Evolutionary conservation across 1,140 invertebrate genomes (phyloP), one percentile per base, ranked within the genome.

Genomic region (Drosophila eugracilis): DNA sequence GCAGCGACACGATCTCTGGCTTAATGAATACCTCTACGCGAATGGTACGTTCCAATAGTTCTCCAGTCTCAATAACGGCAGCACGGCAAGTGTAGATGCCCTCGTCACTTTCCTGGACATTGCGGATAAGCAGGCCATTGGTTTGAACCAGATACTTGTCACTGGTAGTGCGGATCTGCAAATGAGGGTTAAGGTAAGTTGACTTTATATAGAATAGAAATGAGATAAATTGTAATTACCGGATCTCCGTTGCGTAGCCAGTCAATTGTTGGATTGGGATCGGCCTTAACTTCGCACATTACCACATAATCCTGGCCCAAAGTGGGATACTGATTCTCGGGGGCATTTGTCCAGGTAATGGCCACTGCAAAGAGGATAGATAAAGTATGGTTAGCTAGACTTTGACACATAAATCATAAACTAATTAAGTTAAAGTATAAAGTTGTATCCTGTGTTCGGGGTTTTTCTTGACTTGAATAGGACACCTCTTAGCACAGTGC

Each of bases 41-140:
- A 60, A 98, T 98, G 59, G 94, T 92, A 65, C 94, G 93, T 62
- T 95, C 94, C 37, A 94, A 91, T 4, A 97, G 92, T 88, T 96
- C 95, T 28, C 97, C 97, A 14, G 96, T 97, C 10, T 93, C 93
- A 9, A 94, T 92, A 0, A 98, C 97, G 10, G 95, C 94, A 1
- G 97, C 97, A 19, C 96, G 93, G 85, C 97, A 97, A 2, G 94
- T 96, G 90, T 97, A 98, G 12, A 95, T 92, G 0, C 96, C 97
- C 89, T 98, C 96, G 89, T 98, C 97, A 14, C 94, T 93, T 89
- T 96, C 95, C 42, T 94, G 93, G 0, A 97, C 95, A 76, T 96
- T 95, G 67, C 94, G 95, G 54, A 98, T 96, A 17, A 95, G 91
- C 9, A 98, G 92, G 1, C 96, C 96, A 73, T 97, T 94, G 0